Base-by-base conservation (phyloP, 2,797 vertebrate genomes). In the Argya squamiceps region DNA sequence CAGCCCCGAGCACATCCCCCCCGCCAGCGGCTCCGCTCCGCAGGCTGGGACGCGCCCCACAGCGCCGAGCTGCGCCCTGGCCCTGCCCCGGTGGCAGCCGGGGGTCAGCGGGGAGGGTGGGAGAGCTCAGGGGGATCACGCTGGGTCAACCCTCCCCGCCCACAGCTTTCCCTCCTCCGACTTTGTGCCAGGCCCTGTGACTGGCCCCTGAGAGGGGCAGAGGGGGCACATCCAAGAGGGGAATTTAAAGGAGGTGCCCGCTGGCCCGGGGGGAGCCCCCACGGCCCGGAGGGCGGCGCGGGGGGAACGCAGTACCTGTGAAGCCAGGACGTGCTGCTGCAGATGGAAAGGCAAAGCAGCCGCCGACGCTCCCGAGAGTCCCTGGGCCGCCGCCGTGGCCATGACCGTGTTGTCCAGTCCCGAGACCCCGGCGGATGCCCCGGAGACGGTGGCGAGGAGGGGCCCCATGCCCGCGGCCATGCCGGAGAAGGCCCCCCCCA, bases 391-490 rank as follows among this genome's bases (percentile, higher is more conserved):
- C 4, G 99, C 99, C 15, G 98, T 98, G 97, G 99, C 99, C 98
- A 99, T 99, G 32, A 98, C 97, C 2, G 97, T 96, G 46, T 98
- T 98, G 95, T 99, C 99, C 97, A 99, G 98, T 92, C 98, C 98
- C 60, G 98, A 98, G 68, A 99, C 98, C 11, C 99, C 99, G 29
- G 98, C 98, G 8, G 99, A 97, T 2, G 98, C 97, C 71, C 98
- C 98, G 23, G 99, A 99, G 91, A 99, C 99, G 0, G 99, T 99
- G 70, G 99, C 99, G 92, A 99, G 95, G 75, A 99, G 96, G 4
- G 99, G 99, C 21, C 98, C 99, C 99, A 99, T 99, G 49, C 99
- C 99, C 1, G 99, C 98, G 6, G 99, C 98, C 99, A 99, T 99
- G 93, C 99, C 98, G 85, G 99, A 99, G 98, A 99, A 99, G 11